Base-by-base conservation (phyloP, 2,113 vertebrate genomes). In the Rhinoptilus africanus region DNA sequence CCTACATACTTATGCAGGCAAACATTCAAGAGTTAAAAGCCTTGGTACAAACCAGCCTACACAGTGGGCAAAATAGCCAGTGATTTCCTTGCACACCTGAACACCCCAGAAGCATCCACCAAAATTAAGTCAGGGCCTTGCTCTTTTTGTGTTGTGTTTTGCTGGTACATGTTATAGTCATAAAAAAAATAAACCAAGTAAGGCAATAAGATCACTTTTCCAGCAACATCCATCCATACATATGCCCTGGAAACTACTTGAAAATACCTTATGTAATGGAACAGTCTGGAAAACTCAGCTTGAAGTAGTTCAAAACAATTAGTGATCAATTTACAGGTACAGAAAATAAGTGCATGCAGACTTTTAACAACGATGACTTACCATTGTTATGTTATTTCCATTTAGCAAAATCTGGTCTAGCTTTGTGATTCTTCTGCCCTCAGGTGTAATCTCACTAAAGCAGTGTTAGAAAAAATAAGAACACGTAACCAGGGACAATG, bases 321-420 rank as follows among this genome's bases (percentile, higher is more conserved):
- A 26, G 21, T 4, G 1, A 51, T 15, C 0, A 0, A 64, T 72
- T 79, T 53, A 82, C 19, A 69, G 20, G 12, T 24, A 59, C 14
- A 62, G 32, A 56, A 88, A 72, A 41, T 4, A 35, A 85, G 77
- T 2, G 7, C 9, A 41, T 9, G 7, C 54, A 80, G 76, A 15
- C 34, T 84, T 30, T 72, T 51, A 45, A n/a, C 47, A 60, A 12
- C 0, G 5, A 74, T 7, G 12, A 96, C 97, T 93, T 97, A 99
- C 99, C 99, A 99, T 99, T 39, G 99, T 99, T 98, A 99, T 99
- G 97, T 99, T 99, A 90, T 99, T 99, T 96, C 99, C 99, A 74
- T 99, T 99, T 47, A 99, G 98, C 75, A 99, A 98, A 96, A 99
- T 99, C 97, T 99, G 99, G 98, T 99, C 99, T 89, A 99, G 98